These are phyloP conservation scores for Halichoeres trimaculatus DNA, from an alignment of 2,113 vertebrate species.

Conservation along the genomic window DNA sequence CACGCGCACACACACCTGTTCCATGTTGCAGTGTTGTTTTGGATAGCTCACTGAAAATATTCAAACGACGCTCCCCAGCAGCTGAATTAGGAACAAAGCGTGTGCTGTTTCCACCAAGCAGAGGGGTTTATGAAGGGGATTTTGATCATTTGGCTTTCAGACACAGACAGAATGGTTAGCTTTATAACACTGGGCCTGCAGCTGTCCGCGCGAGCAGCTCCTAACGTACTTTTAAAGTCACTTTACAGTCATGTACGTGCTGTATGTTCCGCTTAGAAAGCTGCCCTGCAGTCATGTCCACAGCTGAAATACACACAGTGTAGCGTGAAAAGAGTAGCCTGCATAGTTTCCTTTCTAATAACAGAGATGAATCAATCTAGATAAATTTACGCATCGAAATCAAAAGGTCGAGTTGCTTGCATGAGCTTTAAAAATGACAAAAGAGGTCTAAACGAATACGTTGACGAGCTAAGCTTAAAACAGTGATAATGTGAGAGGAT, in stretches of 20 bases:
- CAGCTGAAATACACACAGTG: too few species aligned
- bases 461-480: background rate
- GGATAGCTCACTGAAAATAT: slow-evolving; percentile 40
- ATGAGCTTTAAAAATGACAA: background rate
- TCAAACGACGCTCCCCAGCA: slow-evolving; percentile 53
- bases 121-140: slow-evolving; percentile 29
- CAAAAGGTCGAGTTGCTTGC: background rate
- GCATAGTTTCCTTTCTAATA: background rate
- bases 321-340: too few species aligned
- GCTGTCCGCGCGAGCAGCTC: slow-evolving; percentile 42
- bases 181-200: slow-evolving; percentile 37
- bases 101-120: slow-evolving; percentile 39
- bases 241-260: slow-evolving; percentile 9
- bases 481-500: background rate
- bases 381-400: slow-evolving; percentile 3
- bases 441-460: background rate
- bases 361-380: background rate
- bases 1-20: slow-evolving; percentile 76
- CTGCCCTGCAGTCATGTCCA: background rate
- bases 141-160: slow-evolving; percentile 33
- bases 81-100: slow-evolving; percentile 50
- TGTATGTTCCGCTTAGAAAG: background rate
- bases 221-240: slow-evolving; percentile 37
- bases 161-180: slow-evolving; percentile 41
- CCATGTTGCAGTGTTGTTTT: slow-evolving; percentile 75